Conservation (phyloP, 2,888 invertebrate species). For the Temnothorax ravouxi region DNA sequence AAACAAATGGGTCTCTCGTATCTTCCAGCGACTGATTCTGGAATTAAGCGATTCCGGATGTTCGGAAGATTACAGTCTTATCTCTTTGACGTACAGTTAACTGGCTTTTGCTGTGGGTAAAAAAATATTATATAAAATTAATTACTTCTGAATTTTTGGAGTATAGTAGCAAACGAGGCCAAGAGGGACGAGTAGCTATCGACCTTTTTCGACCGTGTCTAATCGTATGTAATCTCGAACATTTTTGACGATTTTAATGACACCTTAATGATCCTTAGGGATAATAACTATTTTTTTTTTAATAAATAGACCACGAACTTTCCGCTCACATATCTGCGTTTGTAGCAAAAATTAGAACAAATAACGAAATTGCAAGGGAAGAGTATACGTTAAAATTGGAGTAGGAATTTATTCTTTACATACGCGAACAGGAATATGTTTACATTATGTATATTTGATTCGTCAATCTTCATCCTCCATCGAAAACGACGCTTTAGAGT, state of each 20-base stretch:
- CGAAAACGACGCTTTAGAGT: neutral
- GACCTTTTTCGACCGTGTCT: slow-evolving; percentile 59
- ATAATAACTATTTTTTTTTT: slow-evolving; percentile 51
- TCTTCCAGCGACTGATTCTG: neutral
- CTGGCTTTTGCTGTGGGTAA: too few species aligned
- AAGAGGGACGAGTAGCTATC: slow-evolving; percentile 44
- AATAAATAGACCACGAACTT: slow-evolving; percentile 33
- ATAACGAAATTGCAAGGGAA: neutral
- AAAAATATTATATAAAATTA: neutral
- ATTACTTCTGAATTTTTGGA: neutral
- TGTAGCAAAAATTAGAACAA: neutral
- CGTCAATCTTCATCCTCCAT: neutral
- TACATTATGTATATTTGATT: neutral
- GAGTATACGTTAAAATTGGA: neutral
- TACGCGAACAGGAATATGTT: neutral
- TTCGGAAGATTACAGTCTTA: neutral
- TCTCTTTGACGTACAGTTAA: neutral
- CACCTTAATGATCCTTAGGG: slow-evolving; percentile 39
- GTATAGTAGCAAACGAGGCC: slow-evolving; percentile 43
- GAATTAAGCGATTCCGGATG: neutral
- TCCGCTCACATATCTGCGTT: neutral
- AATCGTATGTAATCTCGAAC: slow-evolving; percentile 66
- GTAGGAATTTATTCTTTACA: neutral
- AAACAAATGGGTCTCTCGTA: slow-evolving; percentile 10
- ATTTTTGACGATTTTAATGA: slow-evolving; percentile 61